These are phyloP conservation scores for Amphipoea oculea DNA, from an alignment of 2,888 invertebrate species.

Conservation along the genomic window DNA sequence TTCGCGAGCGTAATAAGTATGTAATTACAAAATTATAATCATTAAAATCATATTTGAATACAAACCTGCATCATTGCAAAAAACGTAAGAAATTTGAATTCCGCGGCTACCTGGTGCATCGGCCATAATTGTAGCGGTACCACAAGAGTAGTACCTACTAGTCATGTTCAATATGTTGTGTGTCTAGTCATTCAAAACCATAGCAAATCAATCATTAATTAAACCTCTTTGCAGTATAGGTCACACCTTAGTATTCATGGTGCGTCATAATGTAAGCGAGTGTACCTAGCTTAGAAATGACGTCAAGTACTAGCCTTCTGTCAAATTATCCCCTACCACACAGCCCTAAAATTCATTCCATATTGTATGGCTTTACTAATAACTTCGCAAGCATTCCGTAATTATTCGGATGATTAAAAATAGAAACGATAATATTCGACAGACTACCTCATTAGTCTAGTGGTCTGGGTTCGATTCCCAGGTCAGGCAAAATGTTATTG, in stretches of 20 bases:
- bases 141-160: background rate
- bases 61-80: too few species aligned
- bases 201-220: conserved; percentile 51
- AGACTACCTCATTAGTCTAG: background rate
- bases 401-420: background rate
- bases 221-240: conserved; percentile 47
- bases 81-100: too few species aligned
- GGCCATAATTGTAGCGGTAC: background rate
- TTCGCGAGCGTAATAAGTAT: too few species aligned
- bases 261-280: conserved; percentile 44
- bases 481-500: background rate
- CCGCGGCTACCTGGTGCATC: too few species aligned
- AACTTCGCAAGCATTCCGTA: background rate
- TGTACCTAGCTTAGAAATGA: conserved; percentile 51
- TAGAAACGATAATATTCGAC: background rate
- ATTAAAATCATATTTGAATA: too few species aligned
- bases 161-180: background rate
- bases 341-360: background rate
- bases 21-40: too few species aligned
- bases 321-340: conserved; percentile 47
- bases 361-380: background rate
- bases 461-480: background rate
- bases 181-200: conserved; percentile 6
- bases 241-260: conserved; percentile 50
- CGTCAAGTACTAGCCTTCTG: conserved; percentile 56